Base-by-base conservation (phyloP, 2,888 invertebrate genomes). In the Escarpia spicata region DNA sequence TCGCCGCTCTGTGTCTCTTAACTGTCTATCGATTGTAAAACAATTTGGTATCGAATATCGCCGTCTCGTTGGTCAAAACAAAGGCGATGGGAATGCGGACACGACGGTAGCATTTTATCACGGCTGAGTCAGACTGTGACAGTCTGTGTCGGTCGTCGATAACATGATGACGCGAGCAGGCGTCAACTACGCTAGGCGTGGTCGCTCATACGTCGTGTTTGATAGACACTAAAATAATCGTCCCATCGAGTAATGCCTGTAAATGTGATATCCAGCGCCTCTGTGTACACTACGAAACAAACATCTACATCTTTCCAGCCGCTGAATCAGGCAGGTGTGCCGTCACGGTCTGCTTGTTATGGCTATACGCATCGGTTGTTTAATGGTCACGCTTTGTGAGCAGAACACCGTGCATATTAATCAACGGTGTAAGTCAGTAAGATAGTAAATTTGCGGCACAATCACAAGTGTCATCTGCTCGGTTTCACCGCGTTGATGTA, bases 271-370 rank as follows among this genome's bases (percentile, higher is more conserved):
- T 75, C 75, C 75, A n/a, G 19, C 75, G 75, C 75, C 26, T 75
- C 19, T 6, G 15, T 15, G 52, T 52, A 6, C 19, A 26, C 75
- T 75, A 26, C 75, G 52, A 52, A 52, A 52, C 52, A 52, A 52
- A 52, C 52, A 26, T 75, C 75, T 26, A 4, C 75, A 26, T 75
- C 19, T 15, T 75, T 26, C 26, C 75, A 75, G 75, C n/a, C 75
- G 26, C 75, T 75, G 75, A 75, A 75, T 75, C 75, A 15, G 75
- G n/a, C 75, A 75, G 75, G 75, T 75, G 75, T 75, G 75, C n/a
- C 75, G 75, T 75, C 75, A 75, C 75, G 75, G 75, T 75, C 75
- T 26, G 75, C 19, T 75, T 26, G n/a, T 26, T 75, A 19, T 26
- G 75, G 6, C 75, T 19, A 6, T n/a, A 75, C 75, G 75, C 75